Percentiles rank a stretch among this genome's conserved stretches.
Conservation (phyloP, 2,113 vertebrate species). For the Loxodonta africana region DNA sequence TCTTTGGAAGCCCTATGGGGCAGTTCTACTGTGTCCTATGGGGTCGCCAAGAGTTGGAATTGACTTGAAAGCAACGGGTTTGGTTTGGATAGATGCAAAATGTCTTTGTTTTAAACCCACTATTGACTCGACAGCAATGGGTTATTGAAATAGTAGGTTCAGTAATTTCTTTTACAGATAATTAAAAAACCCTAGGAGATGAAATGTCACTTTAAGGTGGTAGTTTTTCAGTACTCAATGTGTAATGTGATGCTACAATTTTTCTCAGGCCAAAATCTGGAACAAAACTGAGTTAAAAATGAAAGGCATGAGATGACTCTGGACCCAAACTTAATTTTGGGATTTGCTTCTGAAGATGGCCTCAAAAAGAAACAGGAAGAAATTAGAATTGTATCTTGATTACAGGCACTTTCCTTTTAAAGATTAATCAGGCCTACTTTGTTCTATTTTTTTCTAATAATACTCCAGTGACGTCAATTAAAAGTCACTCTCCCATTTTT, state of each 20-base stretch:
- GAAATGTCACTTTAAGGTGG: constrained; percentile 42
- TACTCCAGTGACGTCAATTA: constrained; percentile 62
- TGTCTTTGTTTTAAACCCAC: constrained; percentile 25
- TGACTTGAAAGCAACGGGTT: too few relatives aligned
- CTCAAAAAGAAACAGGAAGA: constrained; percentile 32
- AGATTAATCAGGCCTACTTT: constrained; percentile 60
- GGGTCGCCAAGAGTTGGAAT: too few relatives aligned
- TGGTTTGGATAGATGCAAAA: neutral
- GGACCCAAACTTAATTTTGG: neutral
- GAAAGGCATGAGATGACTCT: neutral
- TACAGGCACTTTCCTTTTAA: constrained; percentile 71
- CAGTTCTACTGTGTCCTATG: too few relatives aligned
- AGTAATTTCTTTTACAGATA: constrained; percentile 41
- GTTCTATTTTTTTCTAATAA: constrained; percentile 67
- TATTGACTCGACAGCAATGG: too few relatives aligned
- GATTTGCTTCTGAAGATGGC: constrained; percentile 6
- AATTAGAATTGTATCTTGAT: constrained; percentile 60
- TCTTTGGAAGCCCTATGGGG: too few relatives aligned
- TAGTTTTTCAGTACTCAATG: neutral
- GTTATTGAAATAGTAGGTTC: neutral
- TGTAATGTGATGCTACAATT: neutral
- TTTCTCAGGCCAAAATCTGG: neutral
- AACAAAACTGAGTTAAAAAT: constrained; percentile 57
- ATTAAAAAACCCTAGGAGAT: neutral
- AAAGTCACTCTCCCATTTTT: constrained; percentile 37